Evolutionary conservation across 1,140 invertebrate genomes (phyloP).

Genomic region (Heterodera carotae): DNA sequence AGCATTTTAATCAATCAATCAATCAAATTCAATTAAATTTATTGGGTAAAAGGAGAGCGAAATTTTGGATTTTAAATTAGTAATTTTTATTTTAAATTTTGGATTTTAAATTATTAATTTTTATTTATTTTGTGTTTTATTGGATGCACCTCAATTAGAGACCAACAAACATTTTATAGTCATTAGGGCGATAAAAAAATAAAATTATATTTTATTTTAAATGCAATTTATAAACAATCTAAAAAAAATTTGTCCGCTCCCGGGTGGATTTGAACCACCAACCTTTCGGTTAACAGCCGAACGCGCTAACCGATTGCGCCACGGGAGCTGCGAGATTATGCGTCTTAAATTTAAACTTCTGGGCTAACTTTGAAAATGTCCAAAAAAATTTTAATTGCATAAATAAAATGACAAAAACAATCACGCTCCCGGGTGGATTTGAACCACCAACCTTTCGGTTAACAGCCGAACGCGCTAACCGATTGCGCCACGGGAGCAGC

Average conservation of each 20-base stretch:
- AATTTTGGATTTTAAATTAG: no score
- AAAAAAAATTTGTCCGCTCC: conserved; percentile 40
- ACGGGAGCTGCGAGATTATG: conserved; percentile 33
- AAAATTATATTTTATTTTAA: not conserved
- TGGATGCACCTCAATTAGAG: no score
- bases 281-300: conserved; percentile 59
- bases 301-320: conserved; percentile 52
- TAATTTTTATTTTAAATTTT: no score
- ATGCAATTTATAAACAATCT: conserved; percentile 12
- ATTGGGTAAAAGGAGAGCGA: no score
- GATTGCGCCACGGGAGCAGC: conserved; percentile 47
- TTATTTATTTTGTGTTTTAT: no score
- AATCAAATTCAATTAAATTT: no score
- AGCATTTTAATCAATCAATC: no score
- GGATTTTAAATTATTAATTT: no score
- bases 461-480: conserved; percentile 55
- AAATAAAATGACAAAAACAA: conserved; percentile 33
- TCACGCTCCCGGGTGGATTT: conserved; percentile 48
- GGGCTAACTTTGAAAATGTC: no score
- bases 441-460: conserved; percentile 55
- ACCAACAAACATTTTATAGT: no score
- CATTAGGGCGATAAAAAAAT: no score
- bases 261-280: conserved; percentile 50
- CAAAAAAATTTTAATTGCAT: conserved; percentile 4
- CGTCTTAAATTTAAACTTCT: not conserved